Evolutionary conservation across 2,797 vertebrate species (phyloP), one percentile per base, ranked within the genome.

Genomic region (Anniella stebbinsi): DNA sequence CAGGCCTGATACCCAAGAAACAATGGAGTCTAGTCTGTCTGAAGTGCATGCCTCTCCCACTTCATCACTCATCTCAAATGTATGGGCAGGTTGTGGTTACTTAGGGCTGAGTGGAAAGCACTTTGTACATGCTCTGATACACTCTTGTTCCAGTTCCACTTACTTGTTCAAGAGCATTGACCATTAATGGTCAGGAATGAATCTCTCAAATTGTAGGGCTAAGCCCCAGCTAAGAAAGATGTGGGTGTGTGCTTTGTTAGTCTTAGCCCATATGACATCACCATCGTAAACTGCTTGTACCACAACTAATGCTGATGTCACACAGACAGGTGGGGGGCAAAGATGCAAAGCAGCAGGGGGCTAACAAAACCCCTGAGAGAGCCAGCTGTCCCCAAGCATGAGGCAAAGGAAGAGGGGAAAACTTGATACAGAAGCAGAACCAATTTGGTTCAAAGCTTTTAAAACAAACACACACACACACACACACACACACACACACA

Each of bases 221-320:
- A 57, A 80, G 33, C 80, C 30, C 17, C 12, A 5, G 21, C 76
- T 85, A 17, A 28, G 30, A 69, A 80, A 80, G 33, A 17, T 45
- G 30, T 33, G 5, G 66, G 85, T 1, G 7, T 51, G 15, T 8
- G 54, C 12, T 88, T 83, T 10, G 17, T 84, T 84, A 21, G 70
- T 84, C 75, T 82, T 48, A 80, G 30, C 21, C 3, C 0, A 5
- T 28, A 66, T 41, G 82, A 63, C 90, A 18, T 12, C 85, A 10
- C 73, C 28, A 23, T 36, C 21, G 1, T 76, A 76, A 83, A 76
- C 48, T 77, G 80, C 4, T 57, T 87, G 45, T 69, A 8, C 45
- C 1, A 30, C 25, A 1, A 84, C 89, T 41, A 91, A 95, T 93
- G 0, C 89, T 2, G 45, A 94, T 95, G 92, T 91, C 94, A 85